Evolutionary conservation across 2,797 vertebrate genomes (phyloP).

Genomic region (Enteromius fasciolatus): DNA sequence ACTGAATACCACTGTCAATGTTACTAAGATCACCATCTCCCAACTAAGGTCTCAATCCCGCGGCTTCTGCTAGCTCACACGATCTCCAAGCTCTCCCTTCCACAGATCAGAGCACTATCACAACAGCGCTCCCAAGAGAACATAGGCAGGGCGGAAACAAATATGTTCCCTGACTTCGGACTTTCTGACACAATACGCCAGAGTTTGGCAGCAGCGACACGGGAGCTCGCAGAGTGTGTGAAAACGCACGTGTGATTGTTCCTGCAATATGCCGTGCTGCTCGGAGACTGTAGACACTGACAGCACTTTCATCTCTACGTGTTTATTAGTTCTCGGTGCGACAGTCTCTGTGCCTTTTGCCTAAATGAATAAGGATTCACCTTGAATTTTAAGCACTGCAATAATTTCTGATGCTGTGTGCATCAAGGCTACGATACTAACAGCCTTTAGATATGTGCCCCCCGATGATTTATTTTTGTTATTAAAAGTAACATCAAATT

Average conservation of each 20-base stretch:
- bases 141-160: conserved; percentile 74
- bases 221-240: conserved; percentile 28
- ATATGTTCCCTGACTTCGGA: conserved; percentile 78
- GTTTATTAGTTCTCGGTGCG: conserved; percentile 54
- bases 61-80: conserved; percentile 3
- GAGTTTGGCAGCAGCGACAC: conserved; percentile 63
- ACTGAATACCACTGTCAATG: not conserved
- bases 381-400: conserved; percentile 31
- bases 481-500: conserved; percentile 39
- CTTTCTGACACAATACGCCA: conserved; percentile 73
- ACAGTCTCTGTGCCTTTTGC: conserved; percentile 32
- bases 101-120: conserved; percentile 32
- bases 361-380: conserved; percentile 44
- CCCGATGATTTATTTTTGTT: conserved; percentile 20
- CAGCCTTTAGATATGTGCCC: conserved; percentile 9
- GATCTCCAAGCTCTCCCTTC: conserved; percentile 6
- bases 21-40: not conserved
- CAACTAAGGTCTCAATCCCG: conserved; percentile 16
- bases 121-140: conserved; percentile 28
- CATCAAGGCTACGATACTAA: not conserved
- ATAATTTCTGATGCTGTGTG: conserved; percentile 1
- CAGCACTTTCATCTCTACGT: conserved; percentile 54
- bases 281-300: conserved; percentile 58
- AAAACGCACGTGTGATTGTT: conserved; percentile 61
- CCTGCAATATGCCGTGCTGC: conserved; percentile 61